phyloP scores from a whole-genome alignment of 2,888 invertebrate species.

The Cantharis flavilabris region DNA sequence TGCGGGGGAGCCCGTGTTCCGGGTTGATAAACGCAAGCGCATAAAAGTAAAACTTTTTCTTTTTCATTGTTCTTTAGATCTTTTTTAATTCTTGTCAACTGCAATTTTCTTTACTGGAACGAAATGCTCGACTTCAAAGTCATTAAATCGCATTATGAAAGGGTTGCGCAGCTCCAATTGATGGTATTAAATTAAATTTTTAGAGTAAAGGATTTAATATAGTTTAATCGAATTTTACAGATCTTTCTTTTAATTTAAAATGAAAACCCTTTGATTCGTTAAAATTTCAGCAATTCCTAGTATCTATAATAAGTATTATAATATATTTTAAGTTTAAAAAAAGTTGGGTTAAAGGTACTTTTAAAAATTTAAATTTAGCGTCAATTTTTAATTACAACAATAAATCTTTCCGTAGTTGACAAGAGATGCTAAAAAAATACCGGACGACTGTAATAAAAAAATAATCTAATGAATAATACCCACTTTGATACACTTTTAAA shows the following conservation, averaged over 20 bases:
- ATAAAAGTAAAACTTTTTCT: conserved; percentile 18
- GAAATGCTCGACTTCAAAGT: conserved; percentile 8
- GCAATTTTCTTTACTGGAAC: conserved; percentile 12
- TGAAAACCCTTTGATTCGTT: not conserved
- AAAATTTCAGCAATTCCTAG: too few species aligned
- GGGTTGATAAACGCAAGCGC: conserved; percentile 48
- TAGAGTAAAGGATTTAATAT: not conserved
- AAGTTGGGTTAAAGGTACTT: not conserved
- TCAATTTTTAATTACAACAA: not conserved
- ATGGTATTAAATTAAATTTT: not conserved
- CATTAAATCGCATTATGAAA: conserved; percentile 5
- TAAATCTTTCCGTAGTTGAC: not conserved
- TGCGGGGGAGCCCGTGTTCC: conserved; percentile 40
- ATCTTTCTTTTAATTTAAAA: not conserved
- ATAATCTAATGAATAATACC: not conserved
- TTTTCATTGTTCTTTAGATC: conserved; percentile 18
- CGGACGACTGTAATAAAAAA: not conserved
- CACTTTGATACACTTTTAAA: not conserved
- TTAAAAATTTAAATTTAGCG: not conserved
- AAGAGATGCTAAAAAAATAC: not conserved
- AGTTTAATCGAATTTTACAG: not conserved
- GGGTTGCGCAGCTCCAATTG: not conserved
- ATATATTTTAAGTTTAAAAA: not conserved
- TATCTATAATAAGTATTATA: too few species aligned
- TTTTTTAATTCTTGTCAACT: conserved; percentile 27